These are phyloP conservation scores for Conus ventricosus DNA, from an alignment of 1,140 invertebrate species.

Conservation along the genomic window DNA sequence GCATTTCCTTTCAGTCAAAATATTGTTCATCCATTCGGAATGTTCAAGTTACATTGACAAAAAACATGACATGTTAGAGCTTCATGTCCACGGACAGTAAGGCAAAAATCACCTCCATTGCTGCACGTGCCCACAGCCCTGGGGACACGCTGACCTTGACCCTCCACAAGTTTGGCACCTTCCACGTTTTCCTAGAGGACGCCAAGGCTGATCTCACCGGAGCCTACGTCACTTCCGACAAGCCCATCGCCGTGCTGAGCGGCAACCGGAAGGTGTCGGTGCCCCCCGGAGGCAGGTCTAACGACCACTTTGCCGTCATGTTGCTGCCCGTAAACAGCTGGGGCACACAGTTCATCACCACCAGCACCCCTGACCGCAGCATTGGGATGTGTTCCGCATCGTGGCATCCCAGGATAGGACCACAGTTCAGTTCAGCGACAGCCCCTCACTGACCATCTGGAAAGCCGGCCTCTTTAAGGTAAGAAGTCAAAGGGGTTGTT, in stretches of 20 bases:
- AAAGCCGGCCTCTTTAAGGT: constrained; percentile 32
- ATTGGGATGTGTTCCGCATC: constrained; percentile 58
- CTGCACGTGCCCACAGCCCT: not conserved
- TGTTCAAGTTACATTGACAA: too few relatives aligned
- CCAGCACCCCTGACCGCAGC: constrained; percentile 52
- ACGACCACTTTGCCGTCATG: constrained; percentile 62
- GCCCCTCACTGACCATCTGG: constrained; percentile 10
- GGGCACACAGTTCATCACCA: constrained; percentile 58
- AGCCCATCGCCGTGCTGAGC: constrained; percentile 55
- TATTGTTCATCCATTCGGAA: too few relatives aligned
- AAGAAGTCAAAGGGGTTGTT: too few relatives aligned
- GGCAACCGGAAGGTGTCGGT: constrained; percentile 60
- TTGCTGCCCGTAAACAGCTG: constrained; percentile 59
- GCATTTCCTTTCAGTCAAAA: too few relatives aligned
- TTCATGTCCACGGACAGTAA: too few relatives aligned
- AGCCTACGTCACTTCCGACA: constrained; percentile 53
- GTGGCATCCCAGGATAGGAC: constrained; percentile 55
- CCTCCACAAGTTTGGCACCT: constrained; percentile 53
- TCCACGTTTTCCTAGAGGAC: constrained; percentile 44
- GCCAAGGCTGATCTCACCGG: constrained; percentile 61
- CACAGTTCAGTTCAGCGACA: constrained; percentile 35
- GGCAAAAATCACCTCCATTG: too few relatives aligned
- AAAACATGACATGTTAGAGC: too few relatives aligned
- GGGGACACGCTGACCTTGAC: constrained; percentile 43
- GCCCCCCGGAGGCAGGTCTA: constrained; percentile 12